Percentiles rank a stretch among this genome's conserved stretches.
phyloP scores from a whole-genome alignment of 2,797 vertebrate species.

The Philypnodon macrostomus region DNA sequence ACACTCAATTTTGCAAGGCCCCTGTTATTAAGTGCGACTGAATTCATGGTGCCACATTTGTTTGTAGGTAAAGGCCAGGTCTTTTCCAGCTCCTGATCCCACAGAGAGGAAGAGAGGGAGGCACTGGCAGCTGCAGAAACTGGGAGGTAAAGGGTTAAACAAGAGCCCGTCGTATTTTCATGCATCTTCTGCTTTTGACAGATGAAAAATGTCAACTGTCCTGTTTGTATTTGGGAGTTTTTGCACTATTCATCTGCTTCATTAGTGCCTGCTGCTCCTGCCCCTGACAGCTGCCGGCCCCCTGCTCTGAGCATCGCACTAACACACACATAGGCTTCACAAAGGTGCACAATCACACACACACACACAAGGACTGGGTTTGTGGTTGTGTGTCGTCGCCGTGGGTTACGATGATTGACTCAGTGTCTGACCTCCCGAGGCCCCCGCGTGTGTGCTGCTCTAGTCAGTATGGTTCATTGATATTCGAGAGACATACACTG shows the following conservation, averaged over 20 bases:
- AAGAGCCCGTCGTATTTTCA: constrained; percentile 95
- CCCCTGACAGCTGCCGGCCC: constrained; percentile 92
- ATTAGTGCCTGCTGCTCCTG: constrained; percentile 99
- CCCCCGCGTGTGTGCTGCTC: constrained; percentile 67
- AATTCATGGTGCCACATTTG: too few relatives aligned
- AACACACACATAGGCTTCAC: constrained; percentile 21
- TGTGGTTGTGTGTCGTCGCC: constrained; percentile 92
- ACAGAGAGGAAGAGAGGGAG: constrained; percentile 1
- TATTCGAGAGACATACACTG: constrained; percentile 90
- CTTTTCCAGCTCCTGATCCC: constrained; percentile 12
- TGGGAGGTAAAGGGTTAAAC: constrained; percentile 94
- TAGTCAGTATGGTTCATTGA: constrained; percentile 84
- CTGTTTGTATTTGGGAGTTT: constrained; percentile 99
- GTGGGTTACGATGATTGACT: constrained; percentile 98
- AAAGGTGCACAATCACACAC: constrained; percentile 23
- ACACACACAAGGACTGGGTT: constrained; percentile 58
- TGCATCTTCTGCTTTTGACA: constrained; percentile 99
- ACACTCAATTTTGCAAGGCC: too few relatives aligned
- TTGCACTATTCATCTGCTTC: constrained; percentile 99
- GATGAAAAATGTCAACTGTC: constrained; percentile 99
- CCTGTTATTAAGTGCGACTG: too few relatives aligned
- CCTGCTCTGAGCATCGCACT: constrained; percentile 66
- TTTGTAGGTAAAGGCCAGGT: too few relatives aligned
- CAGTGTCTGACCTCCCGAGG: constrained; percentile 97
- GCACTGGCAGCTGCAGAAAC: constrained; percentile 62